Evolutionary conservation across 2,113 vertebrate genomes (phyloP).

Genomic region (Poeciliopsis turrubarensis): DNA sequence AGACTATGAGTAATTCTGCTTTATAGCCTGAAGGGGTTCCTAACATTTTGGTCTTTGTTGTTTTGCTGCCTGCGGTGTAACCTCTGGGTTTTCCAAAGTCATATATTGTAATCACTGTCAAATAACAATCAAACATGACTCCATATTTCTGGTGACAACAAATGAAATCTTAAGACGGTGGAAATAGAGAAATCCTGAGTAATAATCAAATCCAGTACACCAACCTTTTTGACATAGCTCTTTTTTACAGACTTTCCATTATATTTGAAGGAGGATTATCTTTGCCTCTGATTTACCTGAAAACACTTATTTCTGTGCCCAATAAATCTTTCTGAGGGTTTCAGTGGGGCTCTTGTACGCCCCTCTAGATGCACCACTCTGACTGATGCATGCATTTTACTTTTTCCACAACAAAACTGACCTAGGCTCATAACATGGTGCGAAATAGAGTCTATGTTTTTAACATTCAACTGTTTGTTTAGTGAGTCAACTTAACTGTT

Average conservation of each 20-base stretch:
- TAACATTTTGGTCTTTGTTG: conserved; percentile 52
- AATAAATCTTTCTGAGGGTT: too few species aligned
- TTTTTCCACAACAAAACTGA: too few species aligned
- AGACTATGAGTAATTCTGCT: conserved; percentile 51
- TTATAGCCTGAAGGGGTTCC: conserved; percentile 59
- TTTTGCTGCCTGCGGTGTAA: conserved; percentile 42
- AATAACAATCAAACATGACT: conserved; percentile 36
- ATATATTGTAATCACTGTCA: conserved; percentile 47
- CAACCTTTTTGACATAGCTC: too few species aligned
- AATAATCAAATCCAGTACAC: not conserved
- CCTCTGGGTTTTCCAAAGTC: conserved; percentile 45
- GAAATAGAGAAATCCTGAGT: not conserved
- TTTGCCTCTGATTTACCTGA: not conserved
- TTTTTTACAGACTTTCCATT: not conserved
- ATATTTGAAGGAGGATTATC: not conserved
- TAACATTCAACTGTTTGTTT: too few species aligned
- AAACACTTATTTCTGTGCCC: too few species aligned
- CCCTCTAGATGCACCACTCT: too few species aligned
- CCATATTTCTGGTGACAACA: conserved; percentile 20
- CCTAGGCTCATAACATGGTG: too few species aligned
- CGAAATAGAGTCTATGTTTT: too few species aligned
- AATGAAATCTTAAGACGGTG: not conserved
- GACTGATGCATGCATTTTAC: too few species aligned
- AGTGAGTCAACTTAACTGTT: not conserved
- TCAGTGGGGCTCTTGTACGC: too few species aligned